These are phyloP conservation scores for Cuniculus paca DNA, from an alignment of 2,797 vertebrate genomes.

Conservation along the genomic window DNA sequence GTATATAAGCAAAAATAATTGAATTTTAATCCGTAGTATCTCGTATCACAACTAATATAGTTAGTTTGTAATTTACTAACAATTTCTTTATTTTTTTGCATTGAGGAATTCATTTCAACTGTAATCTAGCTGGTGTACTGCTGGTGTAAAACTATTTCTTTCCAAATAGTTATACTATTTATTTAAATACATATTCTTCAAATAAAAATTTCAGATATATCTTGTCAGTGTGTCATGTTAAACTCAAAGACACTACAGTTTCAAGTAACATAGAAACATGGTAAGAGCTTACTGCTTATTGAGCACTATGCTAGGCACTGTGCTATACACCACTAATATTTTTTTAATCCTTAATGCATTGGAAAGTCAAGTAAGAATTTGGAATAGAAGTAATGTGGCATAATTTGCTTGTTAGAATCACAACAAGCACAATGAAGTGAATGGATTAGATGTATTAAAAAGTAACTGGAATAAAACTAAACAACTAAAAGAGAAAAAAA, in stretches of 20 bases:
- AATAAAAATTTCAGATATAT: neutral
- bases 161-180: neutral
- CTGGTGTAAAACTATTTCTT: neutral
- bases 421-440: neutral
- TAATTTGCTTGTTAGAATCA: neutral
- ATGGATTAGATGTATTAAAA: neutral
- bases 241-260: slow-evolving; percentile 2
- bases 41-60: slow-evolving; percentile 53
- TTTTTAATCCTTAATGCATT: neutral
- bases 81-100: slow-evolving; percentile 13
- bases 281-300: neutral
- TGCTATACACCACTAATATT: neutral
- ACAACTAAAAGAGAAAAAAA: neutral
- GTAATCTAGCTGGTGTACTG: neutral
- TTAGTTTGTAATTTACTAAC: slow-evolving; percentile 49
- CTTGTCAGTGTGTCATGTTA: neutral
- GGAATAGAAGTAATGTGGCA: neutral
- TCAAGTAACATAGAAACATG: slow-evolving; percentile 6
- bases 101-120: slow-evolving; percentile 51
- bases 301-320: neutral
- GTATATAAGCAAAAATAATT: slow-evolving; percentile 73
- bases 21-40: slow-evolving; percentile 49
- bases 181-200: slow-evolving; percentile 20
- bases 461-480: neutral
- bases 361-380: neutral